phyloP scores from a whole-genome alignment of 2,888 invertebrate species.

The Heliconius sara region DNA sequence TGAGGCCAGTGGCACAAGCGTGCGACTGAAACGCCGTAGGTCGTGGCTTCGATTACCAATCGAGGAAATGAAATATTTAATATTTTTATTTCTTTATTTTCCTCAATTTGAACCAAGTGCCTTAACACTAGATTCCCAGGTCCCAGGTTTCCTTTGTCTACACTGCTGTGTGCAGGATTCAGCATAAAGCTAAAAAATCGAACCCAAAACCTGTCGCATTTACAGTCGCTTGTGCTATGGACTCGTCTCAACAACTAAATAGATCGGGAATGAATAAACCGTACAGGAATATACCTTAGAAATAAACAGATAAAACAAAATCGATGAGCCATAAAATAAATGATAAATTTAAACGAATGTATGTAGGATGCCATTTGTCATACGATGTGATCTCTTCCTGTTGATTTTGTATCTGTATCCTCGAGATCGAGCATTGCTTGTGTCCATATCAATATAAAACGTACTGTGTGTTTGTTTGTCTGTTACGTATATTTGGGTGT shows the following conservation, averaged over 20 bases:
- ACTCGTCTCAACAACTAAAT: background rate
- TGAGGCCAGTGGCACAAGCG: no score
- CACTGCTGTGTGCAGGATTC: no score
- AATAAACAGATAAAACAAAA: conserved; percentile 32
- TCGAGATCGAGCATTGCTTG: conserved; percentile 19
- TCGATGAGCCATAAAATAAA: conserved; percentile 17
- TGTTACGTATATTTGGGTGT: background rate
- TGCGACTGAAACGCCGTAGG: no score
- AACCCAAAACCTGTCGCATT: no score
- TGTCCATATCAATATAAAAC: background rate
- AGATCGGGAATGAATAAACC: background rate
- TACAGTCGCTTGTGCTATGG: no score
- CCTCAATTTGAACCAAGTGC: no score
- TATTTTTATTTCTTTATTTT: no score
- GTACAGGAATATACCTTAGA: conserved; percentile 16
- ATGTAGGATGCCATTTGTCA: conserved; percentile 42
- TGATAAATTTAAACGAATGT: conserved; percentile 37
- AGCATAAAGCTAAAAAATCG: no score
- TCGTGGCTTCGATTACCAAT: no score
- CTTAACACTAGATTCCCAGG: no score
- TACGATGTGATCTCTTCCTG: conserved; percentile 37
- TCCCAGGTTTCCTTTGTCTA: no score
- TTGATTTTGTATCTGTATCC: conserved; percentile 41
- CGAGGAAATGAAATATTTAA: no score
- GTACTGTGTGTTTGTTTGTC: background rate